A percentile compares a stretch with the other conserved stretches of the same genome.
These are phyloP conservation scores for Noctilio leporinus DNA, from an alignment of 2,113 vertebrate genomes.

Conservation along the genomic window DNA sequence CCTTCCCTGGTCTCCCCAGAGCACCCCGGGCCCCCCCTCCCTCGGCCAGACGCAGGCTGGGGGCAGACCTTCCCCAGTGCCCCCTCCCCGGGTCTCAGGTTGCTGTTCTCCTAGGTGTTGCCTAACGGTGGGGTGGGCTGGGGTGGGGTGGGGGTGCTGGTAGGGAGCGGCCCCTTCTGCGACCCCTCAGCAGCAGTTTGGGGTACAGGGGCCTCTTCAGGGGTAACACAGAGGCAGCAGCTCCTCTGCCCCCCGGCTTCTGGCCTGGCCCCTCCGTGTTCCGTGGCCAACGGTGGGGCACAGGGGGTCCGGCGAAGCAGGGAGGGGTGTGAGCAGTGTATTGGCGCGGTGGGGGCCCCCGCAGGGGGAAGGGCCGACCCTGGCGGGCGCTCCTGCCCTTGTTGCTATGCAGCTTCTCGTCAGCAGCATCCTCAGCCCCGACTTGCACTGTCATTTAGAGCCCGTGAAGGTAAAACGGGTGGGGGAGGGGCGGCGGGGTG, in stretches of 20 bases:
- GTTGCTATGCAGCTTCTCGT: conserved; percentile 72
- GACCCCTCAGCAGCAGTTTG: background rate
- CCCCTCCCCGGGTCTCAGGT: rapidly evolving
- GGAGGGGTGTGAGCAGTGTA: background rate
- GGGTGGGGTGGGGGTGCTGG: rapidly evolving
- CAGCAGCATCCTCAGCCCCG: conserved; percentile 73
- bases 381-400: background rate
- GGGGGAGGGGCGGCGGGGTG: background rate
- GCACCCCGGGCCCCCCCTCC: too few relatives aligned
- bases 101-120: background rate
- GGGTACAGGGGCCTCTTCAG: background rate
- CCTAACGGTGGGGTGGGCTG: rapidly evolving
- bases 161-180: background rate
- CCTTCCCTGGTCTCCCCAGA: too few relatives aligned
- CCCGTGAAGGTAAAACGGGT: conserved; percentile 49
- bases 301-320: background rate
- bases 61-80: background rate
- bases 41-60: too few relatives aligned
- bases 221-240: rapidly evolving
- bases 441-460: conserved; percentile 68
- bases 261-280: rapidly evolving
- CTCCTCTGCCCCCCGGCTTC: background rate
- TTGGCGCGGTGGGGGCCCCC: too few relatives aligned
- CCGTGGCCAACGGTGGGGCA: background rate
- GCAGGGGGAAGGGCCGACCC: background rate